These are phyloP conservation scores for Arenaria interpres DNA, from an alignment of 2,113 vertebrate species.

Conservation along the genomic window DNA sequence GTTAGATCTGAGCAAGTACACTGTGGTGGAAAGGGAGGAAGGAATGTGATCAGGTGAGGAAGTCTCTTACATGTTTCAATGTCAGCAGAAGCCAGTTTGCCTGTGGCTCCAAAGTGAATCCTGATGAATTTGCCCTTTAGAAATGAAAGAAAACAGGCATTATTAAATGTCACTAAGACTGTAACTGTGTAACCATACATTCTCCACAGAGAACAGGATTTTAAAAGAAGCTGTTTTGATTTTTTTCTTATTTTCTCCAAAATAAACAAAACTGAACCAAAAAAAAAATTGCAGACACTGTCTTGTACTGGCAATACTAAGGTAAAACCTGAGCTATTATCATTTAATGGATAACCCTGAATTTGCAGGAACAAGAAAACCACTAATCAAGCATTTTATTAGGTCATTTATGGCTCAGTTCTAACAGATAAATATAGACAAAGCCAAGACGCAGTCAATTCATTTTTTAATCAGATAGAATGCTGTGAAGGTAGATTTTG, in stretches of 20 bases:
- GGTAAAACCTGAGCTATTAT: background rate
- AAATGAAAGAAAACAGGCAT: background rate
- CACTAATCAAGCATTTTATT: background rate
- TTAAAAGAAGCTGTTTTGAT: background rate
- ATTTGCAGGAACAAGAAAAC: background rate
- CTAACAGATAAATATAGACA: background rate
- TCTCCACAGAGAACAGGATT: background rate
- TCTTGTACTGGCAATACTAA: background rate
- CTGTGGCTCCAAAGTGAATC: conserved; percentile 90
- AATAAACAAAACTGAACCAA: background rate
- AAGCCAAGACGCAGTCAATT: background rate
- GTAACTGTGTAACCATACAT: background rate
- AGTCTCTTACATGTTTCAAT: conserved; percentile 72
- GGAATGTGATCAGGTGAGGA: background rate
- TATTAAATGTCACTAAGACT: background rate
- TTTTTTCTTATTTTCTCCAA: background rate
- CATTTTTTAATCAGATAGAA: background rate
- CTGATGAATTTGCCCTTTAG: conserved; percentile 91
- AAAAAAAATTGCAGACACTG: too few relatives aligned
- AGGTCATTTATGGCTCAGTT: background rate
- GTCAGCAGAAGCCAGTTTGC: conserved; percentile 90
- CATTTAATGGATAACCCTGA: background rate
- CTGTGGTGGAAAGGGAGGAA: background rate
- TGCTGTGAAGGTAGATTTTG: background rate
- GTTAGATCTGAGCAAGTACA: background rate